Conservation (phyloP, 1,140 invertebrate species). For the Helicoverpa armigera region DNA sequence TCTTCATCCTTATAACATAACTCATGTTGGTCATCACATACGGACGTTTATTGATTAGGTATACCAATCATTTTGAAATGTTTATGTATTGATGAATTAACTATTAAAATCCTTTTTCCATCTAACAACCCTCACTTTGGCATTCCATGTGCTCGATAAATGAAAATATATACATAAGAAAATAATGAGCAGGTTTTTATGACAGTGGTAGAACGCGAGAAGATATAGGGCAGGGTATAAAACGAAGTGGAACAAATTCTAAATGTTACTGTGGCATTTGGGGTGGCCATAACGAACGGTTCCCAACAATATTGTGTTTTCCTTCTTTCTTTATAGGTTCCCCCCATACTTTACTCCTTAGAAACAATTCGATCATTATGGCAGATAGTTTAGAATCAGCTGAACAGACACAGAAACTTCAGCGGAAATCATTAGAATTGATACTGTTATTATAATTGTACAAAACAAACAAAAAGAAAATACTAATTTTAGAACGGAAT, state of each 20-base stretch:
- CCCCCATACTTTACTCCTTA: background rate
- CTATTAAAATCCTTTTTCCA: too few species aligned
- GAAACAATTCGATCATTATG: background rate
- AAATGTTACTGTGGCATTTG: constrained; percentile 77
- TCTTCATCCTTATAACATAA: background rate
- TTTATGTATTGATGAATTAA: too few species aligned
- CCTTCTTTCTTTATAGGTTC: constrained; percentile 27
- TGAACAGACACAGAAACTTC: too few species aligned
- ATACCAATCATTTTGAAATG: background rate
- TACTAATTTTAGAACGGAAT: too few species aligned
- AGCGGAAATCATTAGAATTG: too few species aligned
- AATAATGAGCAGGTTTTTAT: constrained; percentile 18
- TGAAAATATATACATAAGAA: constrained; percentile 10
- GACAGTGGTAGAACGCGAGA: constrained; percentile 50
- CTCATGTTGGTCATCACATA: background rate
- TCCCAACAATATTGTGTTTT: constrained; percentile 47
- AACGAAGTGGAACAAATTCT: constrained; percentile 67
- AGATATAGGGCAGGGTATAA: constrained; percentile 71
- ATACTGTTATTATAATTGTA: too few species aligned
- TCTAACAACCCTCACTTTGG: background rate
- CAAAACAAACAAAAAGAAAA: too few species aligned
- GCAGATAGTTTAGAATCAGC: background rate
- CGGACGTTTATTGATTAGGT: background rate
- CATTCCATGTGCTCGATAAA: background rate
- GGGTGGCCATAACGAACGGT: constrained; percentile 52